Conservation (phyloP, 1,140 invertebrate genomes). For the Micrasema longulum region DNA sequence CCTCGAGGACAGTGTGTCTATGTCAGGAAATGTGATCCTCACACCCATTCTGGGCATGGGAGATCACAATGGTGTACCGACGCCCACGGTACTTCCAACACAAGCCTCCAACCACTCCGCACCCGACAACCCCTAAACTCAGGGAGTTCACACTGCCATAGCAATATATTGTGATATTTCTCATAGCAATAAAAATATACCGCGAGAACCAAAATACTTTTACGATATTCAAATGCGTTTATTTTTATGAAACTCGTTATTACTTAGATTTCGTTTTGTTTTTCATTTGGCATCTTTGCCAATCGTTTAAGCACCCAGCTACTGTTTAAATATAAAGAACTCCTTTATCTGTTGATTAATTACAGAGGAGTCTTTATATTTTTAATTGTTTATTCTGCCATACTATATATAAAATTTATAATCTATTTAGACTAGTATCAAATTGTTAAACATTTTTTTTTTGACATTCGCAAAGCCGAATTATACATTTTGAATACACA, state of each 20-base stretch:
- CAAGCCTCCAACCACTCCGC: slow-evolving; percentile 8
- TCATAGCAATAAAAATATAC: slow-evolving; percentile 34
- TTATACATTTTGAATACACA: too few species aligned
- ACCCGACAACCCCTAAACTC: slow-evolving; percentile 7
- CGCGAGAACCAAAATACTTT: slow-evolving; percentile 26
- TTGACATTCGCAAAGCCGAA: too few species aligned
- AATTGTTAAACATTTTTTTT: too few species aligned
- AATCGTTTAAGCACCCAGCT: too few species aligned
- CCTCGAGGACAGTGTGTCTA: slow-evolving; percentile 48
- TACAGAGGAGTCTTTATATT: too few species aligned
- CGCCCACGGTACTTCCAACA: slow-evolving; percentile 24
- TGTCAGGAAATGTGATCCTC: slow-evolving; percentile 41
- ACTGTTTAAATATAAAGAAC: too few species aligned
- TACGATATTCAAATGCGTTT: slow-evolving; percentile 10
- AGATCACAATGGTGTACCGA: slow-evolving; percentile 31
- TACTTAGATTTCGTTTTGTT: slow-evolving; percentile 7
- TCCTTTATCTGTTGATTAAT: too few species aligned
- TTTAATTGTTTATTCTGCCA: too few species aligned
- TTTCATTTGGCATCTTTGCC: slow-evolving; percentile 5
- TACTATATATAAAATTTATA: too few species aligned
- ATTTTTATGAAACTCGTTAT: slow-evolving; percentile 19
- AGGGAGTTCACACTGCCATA: slow-evolving; percentile 23
- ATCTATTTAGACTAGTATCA: too few species aligned
- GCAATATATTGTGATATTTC: slow-evolving; percentile 34
- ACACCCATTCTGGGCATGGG: slow-evolving; percentile 52